Evolutionary conservation across 1,140 invertebrate species (phyloP), one percentile per base, ranked within the genome.

Genomic region (Ceratoteleas bidentatus): DNA sequence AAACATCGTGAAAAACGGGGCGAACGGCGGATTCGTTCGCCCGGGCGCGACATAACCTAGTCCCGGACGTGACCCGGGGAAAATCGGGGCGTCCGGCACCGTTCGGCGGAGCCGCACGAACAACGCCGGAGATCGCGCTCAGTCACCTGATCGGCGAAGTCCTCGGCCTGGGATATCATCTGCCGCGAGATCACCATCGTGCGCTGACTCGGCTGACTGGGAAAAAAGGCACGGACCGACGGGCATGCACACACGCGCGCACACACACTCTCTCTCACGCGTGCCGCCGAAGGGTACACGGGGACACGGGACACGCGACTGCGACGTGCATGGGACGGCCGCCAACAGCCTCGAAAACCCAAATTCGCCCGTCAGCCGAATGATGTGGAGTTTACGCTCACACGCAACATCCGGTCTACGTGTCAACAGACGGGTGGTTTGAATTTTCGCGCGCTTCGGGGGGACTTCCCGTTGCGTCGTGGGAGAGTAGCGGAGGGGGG

Each of bases 71-170:
- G 14, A n/a, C n/a, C n/a, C n/a, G n/a, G n/a, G n/a, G 43, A 14
- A 34, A 16, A 49, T 6, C 14, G 38, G 57, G 6, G 11, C 40
- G 14, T 38, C 49, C 14, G 49, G 14, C 49, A 11, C 2, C 45
- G 45, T 43, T 47, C 13, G 11, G 54, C 43, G 34, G 6, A 3
- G 45, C 10, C 6, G 45, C 34, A 34, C 11, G 16, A 65, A 47
- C 66, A 43, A 34, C 43, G 60, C 24, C 13, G 40, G n/a, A 24
- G 13, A 2, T n/a, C n/a, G 47, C 8, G 32, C 64, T 83, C 87
- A 87, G 81, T 93, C 93, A 98, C 98, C 95, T 98, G 96, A 92
- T 99, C 98, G 66, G 97, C 97, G 86, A 98, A 92, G 92, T 99
- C 97, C 93, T 99, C 97, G 47, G 97, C 97, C 88, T 95, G 96